Conservation (phyloP, 2,797 vertebrate genomes). For the Rhinogobio ventralis region DNA sequence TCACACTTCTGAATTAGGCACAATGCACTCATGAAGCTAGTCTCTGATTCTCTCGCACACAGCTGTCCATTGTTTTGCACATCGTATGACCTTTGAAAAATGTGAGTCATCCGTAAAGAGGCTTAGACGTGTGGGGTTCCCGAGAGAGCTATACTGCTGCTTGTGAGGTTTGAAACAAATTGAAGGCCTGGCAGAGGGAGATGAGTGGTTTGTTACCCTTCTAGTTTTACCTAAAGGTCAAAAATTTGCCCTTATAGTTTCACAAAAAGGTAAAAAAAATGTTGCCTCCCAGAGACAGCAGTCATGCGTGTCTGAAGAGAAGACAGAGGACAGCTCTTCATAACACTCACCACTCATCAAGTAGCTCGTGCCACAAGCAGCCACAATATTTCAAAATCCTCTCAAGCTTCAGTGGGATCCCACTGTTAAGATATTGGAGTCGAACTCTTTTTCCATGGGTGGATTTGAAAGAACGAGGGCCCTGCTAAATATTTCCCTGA, state of each 20-base stretch:
- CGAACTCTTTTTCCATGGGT: constrained; percentile 65
- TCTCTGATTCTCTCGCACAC: constrained; percentile 62
- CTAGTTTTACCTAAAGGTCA: constrained; percentile 54
- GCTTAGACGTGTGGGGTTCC: constrained; percentile 59
- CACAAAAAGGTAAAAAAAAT: constrained; percentile 58
- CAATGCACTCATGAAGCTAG: constrained; percentile 53
- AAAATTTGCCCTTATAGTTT: constrained; percentile 56
- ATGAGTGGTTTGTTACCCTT: constrained; percentile 62
- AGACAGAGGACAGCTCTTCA: constrained; percentile 17
- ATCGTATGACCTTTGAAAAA: constrained; percentile 67
- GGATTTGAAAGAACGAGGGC: constrained; percentile 18
- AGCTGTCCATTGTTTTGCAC: constrained; percentile 73
- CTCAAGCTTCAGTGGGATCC: constrained; percentile 51
- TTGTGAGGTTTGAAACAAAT: constrained; percentile 33
- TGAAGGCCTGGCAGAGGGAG: constrained; percentile 53
- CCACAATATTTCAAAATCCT: constrained; percentile 50
- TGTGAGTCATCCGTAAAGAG: constrained; percentile 56
- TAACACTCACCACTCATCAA: constrained; percentile 20
- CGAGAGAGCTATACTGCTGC: constrained; percentile 16
- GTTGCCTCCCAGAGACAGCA: constrained; percentile 50
- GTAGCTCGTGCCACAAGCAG: not conserved
- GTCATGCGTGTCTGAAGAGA: constrained; percentile 37
- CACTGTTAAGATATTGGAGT: constrained; percentile 67
- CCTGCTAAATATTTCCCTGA: constrained; percentile 65
- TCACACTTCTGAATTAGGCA: constrained; percentile 67